A percentile compares a stretch with the other conserved stretches of the same genome.
These are phyloP conservation scores for Drosophila cognata DNA, from an alignment of 2,888 invertebrate species.

Conservation along the genomic window DNA sequence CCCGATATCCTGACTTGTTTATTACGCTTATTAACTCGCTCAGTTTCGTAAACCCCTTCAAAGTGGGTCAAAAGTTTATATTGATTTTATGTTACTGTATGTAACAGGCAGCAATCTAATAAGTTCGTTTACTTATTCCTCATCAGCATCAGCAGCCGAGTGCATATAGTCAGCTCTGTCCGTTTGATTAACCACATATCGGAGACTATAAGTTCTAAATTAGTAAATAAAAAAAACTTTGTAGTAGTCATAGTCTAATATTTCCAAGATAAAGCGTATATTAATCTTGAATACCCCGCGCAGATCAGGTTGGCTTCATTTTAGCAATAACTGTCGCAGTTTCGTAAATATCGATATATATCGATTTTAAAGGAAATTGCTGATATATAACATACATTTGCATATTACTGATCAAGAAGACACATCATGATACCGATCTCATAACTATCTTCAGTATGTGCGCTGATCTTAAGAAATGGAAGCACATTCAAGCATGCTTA, in stretches of 20 bases:
- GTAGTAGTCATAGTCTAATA: neutral
- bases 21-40: neutral
- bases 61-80: neutral
- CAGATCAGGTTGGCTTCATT: neutral
- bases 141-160: neutral
- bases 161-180: too few relatives aligned
- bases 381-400: neutral
- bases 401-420: neutral
- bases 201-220: neutral
- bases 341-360: neutral
- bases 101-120: neutral
- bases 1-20: slow-evolving; percentile 4
- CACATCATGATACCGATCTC: neutral
- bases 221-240: neutral
- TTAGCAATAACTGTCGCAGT: neutral
- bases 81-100: neutral
- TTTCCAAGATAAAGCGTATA: neutral
- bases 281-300: neutral
- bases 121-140: neutral
- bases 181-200: neutral
- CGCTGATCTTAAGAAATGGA: neutral
- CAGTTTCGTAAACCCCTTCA: neutral
- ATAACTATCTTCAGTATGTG: neutral
- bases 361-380: neutral
- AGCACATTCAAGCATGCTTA: neutral